Base-by-base conservation (phyloP, 2,797 vertebrate species). In the Pyrocephalus nanus region DNA sequence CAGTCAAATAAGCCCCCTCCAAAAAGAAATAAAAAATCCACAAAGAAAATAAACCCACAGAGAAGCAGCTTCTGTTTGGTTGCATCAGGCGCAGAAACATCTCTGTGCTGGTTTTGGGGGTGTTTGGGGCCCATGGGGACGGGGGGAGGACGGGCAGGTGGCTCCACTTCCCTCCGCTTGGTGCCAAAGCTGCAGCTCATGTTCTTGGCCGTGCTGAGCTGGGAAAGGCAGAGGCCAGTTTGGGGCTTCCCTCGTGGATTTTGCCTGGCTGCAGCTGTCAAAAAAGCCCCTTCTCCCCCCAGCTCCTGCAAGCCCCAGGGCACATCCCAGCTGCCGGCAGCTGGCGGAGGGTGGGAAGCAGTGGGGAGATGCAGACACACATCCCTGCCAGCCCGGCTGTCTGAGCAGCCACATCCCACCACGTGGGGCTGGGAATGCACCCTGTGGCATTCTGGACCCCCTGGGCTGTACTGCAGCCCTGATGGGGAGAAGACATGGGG, bases 381-480 rank as follows among this genome's bases (percentile, higher is more conserved):
- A 21, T 23, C 27, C 47, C 8, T 0, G 1, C 23, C 65, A 67
- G 40, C 27, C 36, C 0, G 1, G 47, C 74, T 60, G 38, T 1
- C n/a, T 3, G 0, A 43, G 12, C 73, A 26, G 48, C 22, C 58
- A 4, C 1, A 0, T 71, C 58, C 53, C 3, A 0, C 12, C 1
- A 3, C 0, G 1, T 2, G 3, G 65, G 14, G 30, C 47, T 34
- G 55, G 61, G n/a, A 51, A 11, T 3, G 2, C 29, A 61, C 15
- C 51, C 32, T 1, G 15, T 2, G 10, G 34, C 1, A 0, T 6
- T 43, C 4, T 2, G 5, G 47, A 5, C 42, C 8, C 30, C 61
- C 40, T 53, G 72, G 22, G 22, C n/a, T 51, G 43, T 32, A 22
- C 26, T 6, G 16, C 43, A 12, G 30, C 40, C 38, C 38, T 9